Conservation (phyloP, 2,113 vertebrate genomes). For the Phylloscopus trochiloides region DNA sequence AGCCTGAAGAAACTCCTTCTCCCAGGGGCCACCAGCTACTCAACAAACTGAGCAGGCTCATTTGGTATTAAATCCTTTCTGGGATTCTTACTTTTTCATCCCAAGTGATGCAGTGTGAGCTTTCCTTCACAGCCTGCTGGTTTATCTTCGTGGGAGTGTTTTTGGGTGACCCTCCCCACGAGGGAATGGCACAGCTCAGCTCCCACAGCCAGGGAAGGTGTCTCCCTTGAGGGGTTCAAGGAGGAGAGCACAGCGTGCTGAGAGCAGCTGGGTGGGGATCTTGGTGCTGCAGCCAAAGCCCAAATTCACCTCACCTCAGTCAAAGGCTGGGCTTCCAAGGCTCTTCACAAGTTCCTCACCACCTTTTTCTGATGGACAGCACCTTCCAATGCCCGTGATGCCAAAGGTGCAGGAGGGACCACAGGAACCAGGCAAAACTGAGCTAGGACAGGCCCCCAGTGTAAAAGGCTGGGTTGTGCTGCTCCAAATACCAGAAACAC, state of each 20-base stretch:
- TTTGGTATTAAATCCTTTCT: neutral
- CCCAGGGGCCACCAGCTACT: neutral
- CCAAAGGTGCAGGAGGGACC: neutral
- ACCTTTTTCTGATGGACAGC: neutral
- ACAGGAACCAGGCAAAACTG: neutral
- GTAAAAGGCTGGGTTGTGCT: neutral
- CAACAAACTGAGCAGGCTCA: neutral
- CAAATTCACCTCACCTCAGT: neutral
- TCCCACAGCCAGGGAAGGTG: neutral
- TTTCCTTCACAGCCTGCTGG: neutral
- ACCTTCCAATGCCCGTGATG: accelerated
- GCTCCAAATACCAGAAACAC: neutral
- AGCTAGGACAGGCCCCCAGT: neutral
- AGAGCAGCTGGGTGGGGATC: neutral
- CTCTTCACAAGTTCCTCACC: neutral
- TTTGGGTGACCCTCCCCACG: neutral
- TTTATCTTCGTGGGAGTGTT: neutral
- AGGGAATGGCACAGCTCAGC: neutral
- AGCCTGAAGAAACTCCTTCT: neutral
- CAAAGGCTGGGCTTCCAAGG: neutral
- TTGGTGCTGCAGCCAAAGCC: neutral
- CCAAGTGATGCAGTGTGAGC: neutral
- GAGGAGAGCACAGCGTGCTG: neutral
- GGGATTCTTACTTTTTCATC: neutral
- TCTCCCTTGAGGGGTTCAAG: neutral